Percentiles rank a stretch among this genome's conserved stretches.
Evolutionary conservation across 1,140 invertebrate genomes (phyloP).

Genomic region (Drosophila melanica): DNA sequence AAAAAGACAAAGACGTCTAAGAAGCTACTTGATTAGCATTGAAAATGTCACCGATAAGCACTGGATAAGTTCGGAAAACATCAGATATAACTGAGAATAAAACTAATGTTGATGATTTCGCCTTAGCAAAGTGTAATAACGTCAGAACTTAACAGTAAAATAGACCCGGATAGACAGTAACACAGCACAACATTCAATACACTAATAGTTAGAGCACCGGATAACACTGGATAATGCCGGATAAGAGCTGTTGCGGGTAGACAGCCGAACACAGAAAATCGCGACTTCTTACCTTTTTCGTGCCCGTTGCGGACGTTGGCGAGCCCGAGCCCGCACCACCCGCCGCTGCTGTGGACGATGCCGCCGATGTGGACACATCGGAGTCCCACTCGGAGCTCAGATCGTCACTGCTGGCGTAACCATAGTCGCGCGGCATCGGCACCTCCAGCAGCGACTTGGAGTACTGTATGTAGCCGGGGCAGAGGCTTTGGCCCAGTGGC

Average conservation of each 20-base stretch:
- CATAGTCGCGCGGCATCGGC: conserved; percentile 89
- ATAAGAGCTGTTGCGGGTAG: not conserved
- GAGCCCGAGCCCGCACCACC: conserved; percentile 26
- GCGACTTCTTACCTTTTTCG: conserved; percentile 68
- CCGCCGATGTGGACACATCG: conserved; percentile 86
- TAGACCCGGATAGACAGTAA: too few relatives aligned
- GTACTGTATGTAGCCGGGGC: conserved; percentile 91
- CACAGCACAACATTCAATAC: too few relatives aligned
- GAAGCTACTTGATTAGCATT: not conserved
- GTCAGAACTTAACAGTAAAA: too few relatives aligned
- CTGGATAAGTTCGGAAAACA: too few relatives aligned
- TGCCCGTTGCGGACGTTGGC: conserved; percentile 22
- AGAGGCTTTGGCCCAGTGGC: conserved; percentile 70
- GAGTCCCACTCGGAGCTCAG: conserved; percentile 95
- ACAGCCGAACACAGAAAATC: not conserved
- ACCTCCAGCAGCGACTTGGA: conserved; percentile 90
- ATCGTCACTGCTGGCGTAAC: conserved; percentile 93
- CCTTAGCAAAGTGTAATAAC: too few relatives aligned
- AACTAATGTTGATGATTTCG: too few relatives aligned
- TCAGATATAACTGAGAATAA: too few relatives aligned
- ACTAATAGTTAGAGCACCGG: not conserved
- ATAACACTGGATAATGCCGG: not conserved
- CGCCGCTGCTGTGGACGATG: conserved; percentile 21
- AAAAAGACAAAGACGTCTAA: not conserved
- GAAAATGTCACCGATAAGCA: too few relatives aligned